phyloP scores from a whole-genome alignment of 2,888 invertebrate genomes.

The Oxystoma pomonae region DNA sequence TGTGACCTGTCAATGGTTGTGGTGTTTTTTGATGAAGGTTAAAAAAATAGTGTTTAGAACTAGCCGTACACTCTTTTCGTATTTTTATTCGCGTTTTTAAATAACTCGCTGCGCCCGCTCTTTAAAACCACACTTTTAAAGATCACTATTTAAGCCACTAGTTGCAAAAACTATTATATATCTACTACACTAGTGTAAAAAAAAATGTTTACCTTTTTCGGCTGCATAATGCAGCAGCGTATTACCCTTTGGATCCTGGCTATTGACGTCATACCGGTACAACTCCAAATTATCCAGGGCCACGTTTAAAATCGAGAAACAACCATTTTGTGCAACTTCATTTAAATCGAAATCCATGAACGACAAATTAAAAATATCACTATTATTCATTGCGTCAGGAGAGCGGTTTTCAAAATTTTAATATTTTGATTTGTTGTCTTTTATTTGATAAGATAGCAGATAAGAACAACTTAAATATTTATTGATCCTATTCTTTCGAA shows the following conservation, averaged over 20 bases:
- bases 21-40: too few relatives aligned
- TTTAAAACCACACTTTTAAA: too few relatives aligned
- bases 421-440: not conserved
- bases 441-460: not conserved
- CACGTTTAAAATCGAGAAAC: constrained; percentile 27
- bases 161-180: too few relatives aligned
- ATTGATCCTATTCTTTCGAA: not conserved
- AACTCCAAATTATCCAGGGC: constrained; percentile 30
- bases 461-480: not conserved
- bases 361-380: constrained; percentile 8
- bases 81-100: too few relatives aligned
- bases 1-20: too few relatives aligned
- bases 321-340: constrained; percentile 28
- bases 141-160: too few relatives aligned
- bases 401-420: not conserved
- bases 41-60: too few relatives aligned
- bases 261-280: constrained; percentile 30
- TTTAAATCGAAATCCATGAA: constrained; percentile 31
- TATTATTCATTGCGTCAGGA: not conserved
- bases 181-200: too few relatives aligned
- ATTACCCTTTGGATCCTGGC: constrained; percentile 28
- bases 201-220: constrained; percentile 23
- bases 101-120: too few relatives aligned
- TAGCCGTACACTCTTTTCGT: too few relatives aligned
- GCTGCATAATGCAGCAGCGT: constrained; percentile 30